A percentile compares a stretch with the other conserved stretches of the same genome.
Evolutionary conservation across 2,113 vertebrate genomes (phyloP).

Genomic region (Tragelaphus strepsiceros): DNA sequence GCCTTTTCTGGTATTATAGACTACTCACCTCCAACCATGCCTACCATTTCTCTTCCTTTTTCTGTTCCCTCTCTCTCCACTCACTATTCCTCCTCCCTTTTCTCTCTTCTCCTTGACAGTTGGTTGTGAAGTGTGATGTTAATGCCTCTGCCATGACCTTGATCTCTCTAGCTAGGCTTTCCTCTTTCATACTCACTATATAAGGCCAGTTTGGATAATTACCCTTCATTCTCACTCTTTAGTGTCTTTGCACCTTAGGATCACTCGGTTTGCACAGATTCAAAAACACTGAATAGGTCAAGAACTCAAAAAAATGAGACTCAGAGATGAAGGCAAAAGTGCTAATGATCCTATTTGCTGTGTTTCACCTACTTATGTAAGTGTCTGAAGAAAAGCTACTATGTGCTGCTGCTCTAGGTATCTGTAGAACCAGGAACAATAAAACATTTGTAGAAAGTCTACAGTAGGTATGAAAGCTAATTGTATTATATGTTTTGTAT

Average conservation of each 20-base stretch:
- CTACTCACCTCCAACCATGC: background rate
- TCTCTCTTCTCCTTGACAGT: background rate
- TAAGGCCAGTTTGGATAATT: background rate
- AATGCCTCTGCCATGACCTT: background rate
- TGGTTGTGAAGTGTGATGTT: background rate
- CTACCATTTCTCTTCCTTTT: background rate
- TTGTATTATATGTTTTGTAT: background rate
- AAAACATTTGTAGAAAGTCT: background rate
- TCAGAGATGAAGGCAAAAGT: background rate
- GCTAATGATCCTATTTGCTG: background rate
- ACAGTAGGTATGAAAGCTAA: background rate
- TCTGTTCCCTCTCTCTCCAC: background rate
- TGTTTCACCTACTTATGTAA: background rate
- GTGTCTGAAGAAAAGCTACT: background rate
- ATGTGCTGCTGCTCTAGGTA: background rate
- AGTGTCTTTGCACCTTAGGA: background rate
- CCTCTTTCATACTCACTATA: background rate
- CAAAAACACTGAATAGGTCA: background rate
- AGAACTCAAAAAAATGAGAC: background rate
- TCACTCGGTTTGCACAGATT: background rate
- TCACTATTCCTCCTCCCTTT: background rate
- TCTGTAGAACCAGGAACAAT: background rate
- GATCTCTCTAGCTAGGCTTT: background rate
- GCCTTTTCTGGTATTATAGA: background rate
- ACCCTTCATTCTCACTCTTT: background rate